Percentiles rank a stretch among this genome's conserved stretches.
Evolutionary conservation across 2,888 invertebrate species (phyloP).

Genomic region (Parochlus steinenii): DNA sequence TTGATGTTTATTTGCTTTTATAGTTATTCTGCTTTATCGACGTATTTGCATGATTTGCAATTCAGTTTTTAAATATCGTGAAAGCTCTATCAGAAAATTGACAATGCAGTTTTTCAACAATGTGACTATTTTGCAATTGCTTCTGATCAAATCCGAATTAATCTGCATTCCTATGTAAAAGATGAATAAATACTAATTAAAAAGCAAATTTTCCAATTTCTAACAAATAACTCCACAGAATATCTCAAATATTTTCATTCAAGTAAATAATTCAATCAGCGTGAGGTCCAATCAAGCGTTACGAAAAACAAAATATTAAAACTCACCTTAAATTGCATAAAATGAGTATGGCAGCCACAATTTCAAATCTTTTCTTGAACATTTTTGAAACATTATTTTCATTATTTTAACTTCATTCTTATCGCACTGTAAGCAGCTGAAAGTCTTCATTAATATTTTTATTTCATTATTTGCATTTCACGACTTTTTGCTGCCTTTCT

Average conservation of each 20-base stretch:
- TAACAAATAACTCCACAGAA: not conserved
- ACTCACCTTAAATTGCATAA: constrained; percentile 12
- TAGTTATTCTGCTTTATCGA: no score
- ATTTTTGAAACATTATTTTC: constrained; percentile 11
- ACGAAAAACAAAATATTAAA: not conserved
- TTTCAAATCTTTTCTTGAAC: constrained; percentile 11
- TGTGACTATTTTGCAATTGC: no score
- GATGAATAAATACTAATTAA: not conserved
- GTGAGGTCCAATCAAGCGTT: not conserved
- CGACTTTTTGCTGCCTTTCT: not conserved
- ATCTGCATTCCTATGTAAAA: not conserved
- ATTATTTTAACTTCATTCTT: constrained; percentile 9
- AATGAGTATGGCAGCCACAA: constrained; percentile 9
- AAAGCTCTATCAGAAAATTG: no score
- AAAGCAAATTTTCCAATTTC: not conserved
- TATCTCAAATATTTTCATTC: not conserved
- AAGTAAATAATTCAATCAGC: not conserved
- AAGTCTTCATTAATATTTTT: no score
- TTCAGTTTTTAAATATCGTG: no score
- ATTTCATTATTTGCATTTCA: not conserved
- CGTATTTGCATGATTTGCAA: no score
- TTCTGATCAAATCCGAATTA: no score
- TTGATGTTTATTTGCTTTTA: no score
- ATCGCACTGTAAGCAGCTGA: no score
- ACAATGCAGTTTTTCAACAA: no score